Conservation (phyloP, 2,888 invertebrate species). For the Drosophila ezoana region DNA sequence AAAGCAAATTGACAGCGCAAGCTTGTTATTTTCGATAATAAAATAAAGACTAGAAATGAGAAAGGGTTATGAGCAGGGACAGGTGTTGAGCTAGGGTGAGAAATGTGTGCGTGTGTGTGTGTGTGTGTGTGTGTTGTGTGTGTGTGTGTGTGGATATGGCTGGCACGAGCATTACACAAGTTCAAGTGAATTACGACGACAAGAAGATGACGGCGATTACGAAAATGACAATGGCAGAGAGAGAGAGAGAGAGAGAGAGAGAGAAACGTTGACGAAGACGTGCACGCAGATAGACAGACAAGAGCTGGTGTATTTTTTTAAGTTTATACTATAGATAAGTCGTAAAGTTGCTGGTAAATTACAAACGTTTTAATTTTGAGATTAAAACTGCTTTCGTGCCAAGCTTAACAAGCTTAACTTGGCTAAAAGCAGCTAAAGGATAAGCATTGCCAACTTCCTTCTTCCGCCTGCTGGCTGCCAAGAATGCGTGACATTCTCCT, state of each 20-base stretch:
- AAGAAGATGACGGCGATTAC: conserved; percentile 63
- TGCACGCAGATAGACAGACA: conserved; percentile 16
- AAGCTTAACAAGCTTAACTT: conserved; percentile 78
- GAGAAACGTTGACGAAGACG: neutral
- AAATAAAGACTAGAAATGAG: conserved; percentile 52
- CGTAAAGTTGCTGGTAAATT: conserved; percentile 76
- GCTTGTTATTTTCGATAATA: conserved; percentile 69
- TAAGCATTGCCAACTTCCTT: conserved; percentile 61
- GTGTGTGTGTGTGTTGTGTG: conserved; percentile 17
- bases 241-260: neutral
- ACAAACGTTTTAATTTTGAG: conserved; percentile 82
- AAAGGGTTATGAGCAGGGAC: neutral
- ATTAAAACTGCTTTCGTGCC: conserved; percentile 80
- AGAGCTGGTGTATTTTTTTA: conserved; percentile 41
- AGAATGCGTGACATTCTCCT: conserved; percentile 38
- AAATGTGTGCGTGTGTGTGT: conserved; percentile 3
- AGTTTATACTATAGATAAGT: conserved; percentile 62
- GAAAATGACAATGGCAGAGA: conserved; percentile 56
- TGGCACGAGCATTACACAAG: conserved; percentile 64
- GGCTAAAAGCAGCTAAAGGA: conserved; percentile 60
- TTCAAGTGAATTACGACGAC: conserved; percentile 73
- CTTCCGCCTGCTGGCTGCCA: conserved; percentile 53
- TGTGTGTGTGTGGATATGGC: conserved; percentile 15
- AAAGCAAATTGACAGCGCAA: conserved; percentile 70
- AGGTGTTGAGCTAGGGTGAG: conserved; percentile 2